Percentiles rank a stretch among this genome's conserved stretches.
phyloP scores from a whole-genome alignment of 1,140 invertebrate genomes.

The Leptinotarsa texana region DNA sequence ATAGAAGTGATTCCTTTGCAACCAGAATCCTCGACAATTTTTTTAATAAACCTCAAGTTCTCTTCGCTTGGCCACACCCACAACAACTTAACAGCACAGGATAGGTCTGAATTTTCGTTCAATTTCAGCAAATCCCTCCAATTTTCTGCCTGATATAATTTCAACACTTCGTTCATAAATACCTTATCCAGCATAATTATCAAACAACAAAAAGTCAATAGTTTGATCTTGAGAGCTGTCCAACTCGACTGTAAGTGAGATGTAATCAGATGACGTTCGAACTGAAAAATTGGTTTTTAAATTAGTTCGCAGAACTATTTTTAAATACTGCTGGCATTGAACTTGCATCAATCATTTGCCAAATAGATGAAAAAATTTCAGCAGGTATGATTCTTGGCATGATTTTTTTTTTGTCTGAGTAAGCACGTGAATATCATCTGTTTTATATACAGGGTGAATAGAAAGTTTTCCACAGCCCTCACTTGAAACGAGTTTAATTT shows the following conservation, averaged over 20 bases:
- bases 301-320: not conserved
- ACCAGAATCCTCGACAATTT: conserved; percentile 44
- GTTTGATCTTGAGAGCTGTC: not conserved
- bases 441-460: too few species aligned
- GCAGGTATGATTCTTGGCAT: not conserved
- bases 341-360: not conserved
- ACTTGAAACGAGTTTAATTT: too few species aligned
- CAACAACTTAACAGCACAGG: conserved; percentile 56
- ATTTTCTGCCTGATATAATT: conserved; percentile 42
- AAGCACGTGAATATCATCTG: too few species aligned
- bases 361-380: not conserved
- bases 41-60: conserved; percentile 57
- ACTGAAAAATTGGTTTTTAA: not conserved
- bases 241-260: too few species aligned
- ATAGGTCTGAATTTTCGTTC: conserved; percentile 41
- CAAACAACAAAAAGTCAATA: not conserved
- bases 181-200: conserved; percentile 36
- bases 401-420: not conserved
- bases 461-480: too few species aligned
- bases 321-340: not conserved
- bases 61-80: conserved; percentile 63
- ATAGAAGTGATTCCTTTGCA: conserved; percentile 58
- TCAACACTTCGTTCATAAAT: conserved; percentile 40
- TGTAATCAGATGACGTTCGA: too few species aligned
- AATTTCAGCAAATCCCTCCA: conserved; percentile 48